These are phyloP conservation scores for Ectemnius continuus DNA, from an alignment of 2,888 invertebrate species.

Conservation along the genomic window DNA sequence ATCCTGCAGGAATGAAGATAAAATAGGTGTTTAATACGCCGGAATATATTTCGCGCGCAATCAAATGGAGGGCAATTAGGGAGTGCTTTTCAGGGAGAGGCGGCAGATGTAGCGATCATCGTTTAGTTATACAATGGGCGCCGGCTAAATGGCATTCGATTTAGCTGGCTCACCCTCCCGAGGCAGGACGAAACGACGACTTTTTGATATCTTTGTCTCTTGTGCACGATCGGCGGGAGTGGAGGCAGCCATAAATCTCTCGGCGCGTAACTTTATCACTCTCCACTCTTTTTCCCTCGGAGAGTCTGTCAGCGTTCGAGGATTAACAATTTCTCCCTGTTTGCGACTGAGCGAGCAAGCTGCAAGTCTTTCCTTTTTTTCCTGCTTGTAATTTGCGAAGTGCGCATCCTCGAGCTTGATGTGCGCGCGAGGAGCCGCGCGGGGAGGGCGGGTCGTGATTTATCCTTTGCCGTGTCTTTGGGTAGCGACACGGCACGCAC, in stretches of 20 bases:
- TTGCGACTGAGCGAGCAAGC: neutral
- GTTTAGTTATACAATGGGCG: no score
- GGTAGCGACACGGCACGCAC: neutral
- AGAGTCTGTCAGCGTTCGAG: no score
- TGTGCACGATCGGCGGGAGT: neutral
- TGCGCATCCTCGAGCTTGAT: neutral
- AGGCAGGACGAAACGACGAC: no score
- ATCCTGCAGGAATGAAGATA: conserved; percentile 14
- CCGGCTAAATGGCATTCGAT: no score
- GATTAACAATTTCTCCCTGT: conserved; percentile 6
- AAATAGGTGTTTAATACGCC: neutral
- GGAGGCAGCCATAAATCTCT: conserved; percentile 1
- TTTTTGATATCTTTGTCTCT: conserved; percentile 1
- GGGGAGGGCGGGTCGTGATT: neutral
- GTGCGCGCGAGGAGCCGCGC: neutral
- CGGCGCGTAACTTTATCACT: neutral
- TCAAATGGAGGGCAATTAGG: neutral
- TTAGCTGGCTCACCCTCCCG: no score
- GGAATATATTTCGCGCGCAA: conserved; percentile 17
- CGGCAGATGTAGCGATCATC: no score
- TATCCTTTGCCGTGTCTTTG: neutral
- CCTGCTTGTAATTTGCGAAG: neutral
- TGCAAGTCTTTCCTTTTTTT: neutral
- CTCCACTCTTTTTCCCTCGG: neutral
- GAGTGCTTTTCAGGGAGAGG: neutral